These are phyloP conservation scores for Andrena cerasifolii DNA, from an alignment of 1,140 invertebrate genomes.

Conservation along the genomic window DNA sequence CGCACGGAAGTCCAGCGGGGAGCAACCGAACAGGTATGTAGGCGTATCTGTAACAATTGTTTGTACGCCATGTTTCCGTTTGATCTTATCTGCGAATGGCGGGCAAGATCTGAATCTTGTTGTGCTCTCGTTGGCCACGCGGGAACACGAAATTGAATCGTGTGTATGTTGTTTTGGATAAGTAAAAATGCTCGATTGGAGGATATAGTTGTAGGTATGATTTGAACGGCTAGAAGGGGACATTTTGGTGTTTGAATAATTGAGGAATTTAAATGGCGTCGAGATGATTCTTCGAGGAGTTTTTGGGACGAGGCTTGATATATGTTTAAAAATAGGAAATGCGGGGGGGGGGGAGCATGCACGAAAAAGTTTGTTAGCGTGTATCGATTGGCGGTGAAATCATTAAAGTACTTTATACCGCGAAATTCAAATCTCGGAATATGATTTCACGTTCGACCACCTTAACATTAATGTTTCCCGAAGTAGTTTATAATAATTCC, in stretches of 20 bases:
- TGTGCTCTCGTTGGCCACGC: background rate
- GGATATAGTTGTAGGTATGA: background rate
- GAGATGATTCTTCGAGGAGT: no score
- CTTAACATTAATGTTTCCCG: background rate
- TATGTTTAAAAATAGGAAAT: no score
- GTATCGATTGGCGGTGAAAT: no score
- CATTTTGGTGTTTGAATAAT: background rate
- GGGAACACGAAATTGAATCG: background rate
- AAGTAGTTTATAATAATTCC: background rate
- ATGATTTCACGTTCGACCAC: no score
- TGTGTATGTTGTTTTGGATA: no score
- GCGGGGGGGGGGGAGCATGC: no score
- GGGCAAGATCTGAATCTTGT: conserved; percentile 30
- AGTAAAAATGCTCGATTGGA: background rate
- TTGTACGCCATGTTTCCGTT: conserved; percentile 40
- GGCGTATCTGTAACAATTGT: conserved; percentile 22
- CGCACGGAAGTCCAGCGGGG: conserved; percentile 23
- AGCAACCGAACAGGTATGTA: conserved; percentile 1
- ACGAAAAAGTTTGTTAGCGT: no score
- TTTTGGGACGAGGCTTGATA: no score
- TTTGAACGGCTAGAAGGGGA: background rate
- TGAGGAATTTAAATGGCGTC: no score
- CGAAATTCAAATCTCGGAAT: no score
- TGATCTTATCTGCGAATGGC: conserved; percentile 29
- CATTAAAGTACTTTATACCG: no score